Conservation (phyloP, 1,140 invertebrate species). For the Caerostris darwini region DNA sequence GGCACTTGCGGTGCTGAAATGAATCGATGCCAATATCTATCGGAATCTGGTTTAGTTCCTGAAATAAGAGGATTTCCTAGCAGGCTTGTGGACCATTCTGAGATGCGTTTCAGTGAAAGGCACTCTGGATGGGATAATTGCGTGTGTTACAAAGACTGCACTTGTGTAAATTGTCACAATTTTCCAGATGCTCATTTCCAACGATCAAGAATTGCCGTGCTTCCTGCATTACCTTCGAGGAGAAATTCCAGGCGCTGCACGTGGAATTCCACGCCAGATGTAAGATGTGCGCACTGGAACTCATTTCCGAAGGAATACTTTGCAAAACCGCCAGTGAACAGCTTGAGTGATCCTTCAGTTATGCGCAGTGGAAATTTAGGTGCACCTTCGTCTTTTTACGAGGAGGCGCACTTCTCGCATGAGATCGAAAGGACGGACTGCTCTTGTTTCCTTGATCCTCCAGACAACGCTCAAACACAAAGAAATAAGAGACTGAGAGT, state of each 20-base stretch:
- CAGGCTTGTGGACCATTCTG: not conserved
- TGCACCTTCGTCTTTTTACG: not conserved
- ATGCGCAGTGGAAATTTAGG: not conserved
- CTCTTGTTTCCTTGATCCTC: not conserved
- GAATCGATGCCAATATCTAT: not conserved
- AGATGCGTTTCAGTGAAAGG: not conserved
- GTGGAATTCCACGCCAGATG: slow-evolving; percentile 2
- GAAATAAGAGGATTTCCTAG: not conserved
- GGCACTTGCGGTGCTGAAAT: not conserved
- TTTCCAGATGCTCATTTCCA: not conserved
- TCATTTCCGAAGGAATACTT: not conserved
- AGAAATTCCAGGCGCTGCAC: not conserved
- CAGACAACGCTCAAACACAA: not conserved
- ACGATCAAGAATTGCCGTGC: not conserved
- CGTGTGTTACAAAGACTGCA: not conserved
- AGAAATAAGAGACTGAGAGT: not conserved
- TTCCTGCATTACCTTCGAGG: not conserved
- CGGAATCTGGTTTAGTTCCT: not conserved
- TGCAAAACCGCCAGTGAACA: not conserved
- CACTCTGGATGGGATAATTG: not conserved
- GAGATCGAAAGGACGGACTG: not conserved
- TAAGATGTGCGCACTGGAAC: not conserved
- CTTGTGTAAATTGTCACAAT: not conserved
- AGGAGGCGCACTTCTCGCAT: not conserved
- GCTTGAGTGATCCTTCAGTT: not conserved